These are phyloP conservation scores for Mustelus asterias DNA, from an alignment of 2,113 vertebrate species.

Conservation along the genomic window DNA sequence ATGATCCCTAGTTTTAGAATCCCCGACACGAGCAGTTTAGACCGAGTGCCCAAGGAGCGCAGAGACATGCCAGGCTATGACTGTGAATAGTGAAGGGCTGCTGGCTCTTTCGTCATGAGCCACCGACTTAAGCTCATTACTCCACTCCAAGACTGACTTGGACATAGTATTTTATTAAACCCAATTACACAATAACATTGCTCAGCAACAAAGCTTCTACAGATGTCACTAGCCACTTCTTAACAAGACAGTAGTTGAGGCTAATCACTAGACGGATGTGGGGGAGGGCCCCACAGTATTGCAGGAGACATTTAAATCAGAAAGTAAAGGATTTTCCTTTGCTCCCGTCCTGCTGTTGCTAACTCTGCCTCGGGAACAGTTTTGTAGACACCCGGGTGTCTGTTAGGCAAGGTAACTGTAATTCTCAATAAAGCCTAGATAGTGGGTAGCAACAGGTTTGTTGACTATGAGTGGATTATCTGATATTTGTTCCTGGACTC, in stretches of 20 bases:
- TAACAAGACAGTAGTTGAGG: neutral
- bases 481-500: neutral
- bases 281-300: neutral
- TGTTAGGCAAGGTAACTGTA: neutral
- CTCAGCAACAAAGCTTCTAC: constrained; percentile 22
- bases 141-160: constrained; percentile 14
- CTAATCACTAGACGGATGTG: neutral
- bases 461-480: neutral
- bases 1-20: neutral
- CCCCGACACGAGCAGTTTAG: neutral
- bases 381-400: neutral
- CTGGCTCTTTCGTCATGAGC: neutral
- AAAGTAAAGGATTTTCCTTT: neutral
- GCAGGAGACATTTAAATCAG: neutral
- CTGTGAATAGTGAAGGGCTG: neutral
- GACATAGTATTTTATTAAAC: neutral
- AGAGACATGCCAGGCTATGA: neutral
- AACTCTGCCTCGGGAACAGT: neutral
- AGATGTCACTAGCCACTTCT: neutral
- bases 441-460: neutral
- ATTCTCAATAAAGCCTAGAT: neutral
- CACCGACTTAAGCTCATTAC: constrained; percentile 28
- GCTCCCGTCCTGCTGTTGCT: neutral
- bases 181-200: constrained; percentile 1
- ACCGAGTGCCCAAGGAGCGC: neutral